These are phyloP conservation scores for Drosophila rhopaloa DNA, from an alignment of 1,140 invertebrate genomes.

Conservation along the genomic window DNA sequence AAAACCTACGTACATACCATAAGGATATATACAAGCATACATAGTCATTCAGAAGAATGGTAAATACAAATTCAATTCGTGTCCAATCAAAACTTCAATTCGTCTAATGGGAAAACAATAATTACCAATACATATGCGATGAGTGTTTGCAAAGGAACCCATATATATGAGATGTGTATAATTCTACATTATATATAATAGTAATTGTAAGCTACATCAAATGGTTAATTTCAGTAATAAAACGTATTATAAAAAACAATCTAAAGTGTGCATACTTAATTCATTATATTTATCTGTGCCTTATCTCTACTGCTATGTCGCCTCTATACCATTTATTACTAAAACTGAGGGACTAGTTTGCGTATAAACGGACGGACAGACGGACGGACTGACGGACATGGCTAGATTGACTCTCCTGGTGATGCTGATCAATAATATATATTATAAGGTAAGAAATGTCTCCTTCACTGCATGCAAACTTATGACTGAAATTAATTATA, in stretches of 20 bases:
- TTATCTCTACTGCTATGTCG: background rate
- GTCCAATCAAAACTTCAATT: constrained; percentile 79
- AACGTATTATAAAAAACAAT: constrained; percentile 65
- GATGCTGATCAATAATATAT: too few relatives aligned
- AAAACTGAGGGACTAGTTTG: background rate
- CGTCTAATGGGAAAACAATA: constrained; percentile 76
- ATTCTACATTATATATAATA: constrained; percentile 62
- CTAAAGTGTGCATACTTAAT: background rate
- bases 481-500: too few relatives aligned
- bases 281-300: background rate
- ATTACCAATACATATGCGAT: constrained; percentile 45
- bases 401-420: too few relatives aligned
- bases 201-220: constrained; percentile 71
- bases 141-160: constrained; percentile 34
- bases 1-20: constrained; percentile 35
- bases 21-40: constrained; percentile 41
- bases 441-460: too few relatives aligned
- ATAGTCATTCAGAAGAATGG: constrained; percentile 7
- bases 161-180: constrained; percentile 53
- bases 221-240: constrained; percentile 81
- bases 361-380: too few relatives aligned
- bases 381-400: too few relatives aligned
- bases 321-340: background rate
- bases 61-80: constrained; percentile 55
- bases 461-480: too few relatives aligned